Base-by-base conservation (phyloP, 2,888 invertebrate species). In the Alloplasta piceator region DNA sequence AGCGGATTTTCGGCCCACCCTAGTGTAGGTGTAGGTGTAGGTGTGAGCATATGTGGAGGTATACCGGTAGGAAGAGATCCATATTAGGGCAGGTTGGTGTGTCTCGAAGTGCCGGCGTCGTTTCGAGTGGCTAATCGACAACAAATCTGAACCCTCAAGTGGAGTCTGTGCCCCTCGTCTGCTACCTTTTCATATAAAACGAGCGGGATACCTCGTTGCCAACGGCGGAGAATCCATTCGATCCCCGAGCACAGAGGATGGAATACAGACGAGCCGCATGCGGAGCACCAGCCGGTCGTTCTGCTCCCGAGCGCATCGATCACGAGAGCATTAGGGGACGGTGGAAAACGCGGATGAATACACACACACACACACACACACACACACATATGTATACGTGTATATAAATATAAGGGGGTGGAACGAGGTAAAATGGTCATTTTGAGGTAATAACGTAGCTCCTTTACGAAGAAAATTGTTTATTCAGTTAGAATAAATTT, bases 81-180 rank as follows among this genome's bases (percentile, higher is more conserved):
- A 56, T 3, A 10, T 2, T 68, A 43, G 60, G 60, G 5, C 61
- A 52, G 71, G 72, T 41, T 46, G 71, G 52, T 78, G 83, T 85
- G 84, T 83, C 78, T 52, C 71, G 67, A 16, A 63, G 83, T 82
- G 80, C 78, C 68, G 78, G 83, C 79, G 81, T 82, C 82, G 81
- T 84, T 84, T 86, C 82, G 81, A 85, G 85, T 80, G 83, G 83
- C 86, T 86, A 87, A 87, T 87, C 84, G 85, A 85, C 84, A 86
- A 85, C 85, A 84, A 85, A 87, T 86, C 86, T 86, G 85, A 87
- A 87, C 86, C 85, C 86, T 85, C 84, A 86, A 85, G 85, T 84
- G 80, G 81, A 85, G 85, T 67, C 83, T 84, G 67, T 76, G 84
- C 82, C 68, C 26, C 82, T 82, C 82, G 82, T 81, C 81, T 81